Conservation (phyloP, 2,797 vertebrate genomes). For the Neomorphus geoffroyi region DNA sequence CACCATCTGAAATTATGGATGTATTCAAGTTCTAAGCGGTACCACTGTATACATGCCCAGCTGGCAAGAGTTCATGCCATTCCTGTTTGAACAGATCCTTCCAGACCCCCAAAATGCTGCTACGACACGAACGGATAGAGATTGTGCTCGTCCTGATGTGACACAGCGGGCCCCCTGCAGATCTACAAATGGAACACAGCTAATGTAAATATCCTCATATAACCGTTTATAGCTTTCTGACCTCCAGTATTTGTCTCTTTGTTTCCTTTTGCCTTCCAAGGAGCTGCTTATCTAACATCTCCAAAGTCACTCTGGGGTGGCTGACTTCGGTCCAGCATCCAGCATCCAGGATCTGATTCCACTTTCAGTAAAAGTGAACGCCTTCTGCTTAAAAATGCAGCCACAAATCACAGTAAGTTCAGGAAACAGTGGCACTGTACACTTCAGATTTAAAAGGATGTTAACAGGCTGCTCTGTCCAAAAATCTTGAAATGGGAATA, state of each 20-base stretch:
- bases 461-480: conserved; percentile 39
- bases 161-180: conserved; percentile 6
- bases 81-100: neutral
- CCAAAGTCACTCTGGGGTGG: conserved; percentile 21
- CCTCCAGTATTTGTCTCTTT: conserved; percentile 30
- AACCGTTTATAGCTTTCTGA: conserved; percentile 31
- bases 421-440: conserved; percentile 33
- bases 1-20: neutral
- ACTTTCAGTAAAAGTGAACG: conserved; percentile 22
- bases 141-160: neutral
- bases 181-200: neutral
- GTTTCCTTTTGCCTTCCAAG: conserved; percentile 43
- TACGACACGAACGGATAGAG: neutral
- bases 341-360: conserved; percentile 1
- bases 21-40: neutral
- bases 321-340: conserved; percentile 3
- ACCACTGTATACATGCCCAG: neutral
- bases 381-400: neutral
- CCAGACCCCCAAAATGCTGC: neutral
- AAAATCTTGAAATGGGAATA: conserved; percentile 40
- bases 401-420: conserved; percentile 27
- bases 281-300: conserved; percentile 47
- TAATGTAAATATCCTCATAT: conserved; percentile 37
- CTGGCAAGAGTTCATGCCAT: neutral
- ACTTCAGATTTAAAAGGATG: conserved; percentile 40